Conservation (phyloP, 1,140 invertebrate species). For the Drosophila persimilis region DNA sequence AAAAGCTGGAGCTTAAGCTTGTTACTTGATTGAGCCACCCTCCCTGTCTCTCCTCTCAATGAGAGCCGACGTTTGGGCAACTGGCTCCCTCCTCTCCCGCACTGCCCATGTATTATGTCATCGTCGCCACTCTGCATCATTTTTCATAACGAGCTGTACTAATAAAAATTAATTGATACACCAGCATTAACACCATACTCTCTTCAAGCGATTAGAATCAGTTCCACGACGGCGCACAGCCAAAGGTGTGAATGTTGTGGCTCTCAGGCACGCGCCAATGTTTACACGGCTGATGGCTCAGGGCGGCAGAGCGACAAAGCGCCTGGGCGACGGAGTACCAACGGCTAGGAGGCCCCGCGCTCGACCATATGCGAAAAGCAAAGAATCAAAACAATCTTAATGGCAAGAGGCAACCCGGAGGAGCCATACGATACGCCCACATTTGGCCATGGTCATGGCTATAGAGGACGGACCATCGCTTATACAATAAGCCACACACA, state of each 20-base stretch:
- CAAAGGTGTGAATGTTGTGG: slow-evolving; percentile 72
- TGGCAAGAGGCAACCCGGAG: slow-evolving; percentile 58
- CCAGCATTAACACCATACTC: slow-evolving; percentile 73
- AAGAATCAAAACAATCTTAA: slow-evolving; percentile 78
- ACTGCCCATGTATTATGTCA: slow-evolving; percentile 16
- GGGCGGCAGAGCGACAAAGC: slow-evolving; percentile 30
- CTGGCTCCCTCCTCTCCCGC: not conserved
- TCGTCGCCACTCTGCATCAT: slow-evolving; percentile 40
- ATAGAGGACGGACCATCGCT: slow-evolving; percentile 27
- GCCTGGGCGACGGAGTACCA: not conserved
- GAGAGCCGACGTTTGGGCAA: too few species aligned
- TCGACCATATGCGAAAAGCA: slow-evolving; percentile 62
- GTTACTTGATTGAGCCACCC: slow-evolving; percentile 68
- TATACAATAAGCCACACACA: slow-evolving; percentile 72
- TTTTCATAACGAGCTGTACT: slow-evolving; percentile 70
- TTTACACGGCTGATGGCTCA: slow-evolving; percentile 77
- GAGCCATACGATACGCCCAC: slow-evolving; percentile 73
- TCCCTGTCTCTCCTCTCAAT: not conserved
- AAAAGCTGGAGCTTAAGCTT: slow-evolving; percentile 62
- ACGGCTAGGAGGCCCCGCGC: slow-evolving; percentile 4
- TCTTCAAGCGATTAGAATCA: slow-evolving; percentile 72
- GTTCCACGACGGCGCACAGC: slow-evolving; percentile 76
- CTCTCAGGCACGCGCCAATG: slow-evolving; percentile 74
- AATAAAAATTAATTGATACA: slow-evolving; percentile 82
- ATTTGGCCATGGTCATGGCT: slow-evolving; percentile 38